Evolutionary conservation across 2,888 invertebrate genomes (phyloP), one percentile per base, ranked within the genome.

Genomic region (Ophion ventricosus): DNA sequence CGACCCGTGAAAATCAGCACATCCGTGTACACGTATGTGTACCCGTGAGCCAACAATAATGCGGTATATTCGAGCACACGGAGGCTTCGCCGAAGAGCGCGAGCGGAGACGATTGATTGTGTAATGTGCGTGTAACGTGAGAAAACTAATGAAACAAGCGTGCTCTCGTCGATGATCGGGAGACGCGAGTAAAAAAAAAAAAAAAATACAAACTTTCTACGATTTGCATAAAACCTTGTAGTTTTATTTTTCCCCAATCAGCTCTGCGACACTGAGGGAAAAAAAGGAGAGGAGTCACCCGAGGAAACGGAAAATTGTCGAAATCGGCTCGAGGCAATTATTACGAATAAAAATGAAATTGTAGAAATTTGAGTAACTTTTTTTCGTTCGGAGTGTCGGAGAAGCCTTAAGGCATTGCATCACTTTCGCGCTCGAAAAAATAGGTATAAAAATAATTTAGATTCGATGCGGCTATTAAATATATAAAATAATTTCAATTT

Each of bases 161-260:
- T 81, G 78, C 73, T 79, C 43, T 43, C 80, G 77, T 76, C 77
- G 82, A 74, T 80, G 77, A 80, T 78, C 74, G 73, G 77, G 78
- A 80, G 83, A 29, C 83, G 70, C 83, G 76, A 83, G 69, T 80
- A 67, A 76, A 64, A 70, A 64, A 63, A 35, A 82, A 66, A 63
- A 64, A 29, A 73, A 72, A 82, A 82, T 43, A 85, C 75, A 78
- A 79, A 81, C 81, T 85, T 85, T 85, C 83, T 86, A 86, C 86
- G 79, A 86, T 85, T 86, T 86, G 72, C 80, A 84, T 86, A 86
- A 82, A 76, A 82, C 77, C 82, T 82, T 80, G 84, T 74, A 66
- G 80, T 84, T 85, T 85, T 49, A 82, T 82, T 82, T 63, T 35
- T 57, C 20, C 73, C 72, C 54, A 56, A 35, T 49, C n/a, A 69